phyloP scores from a whole-genome alignment of 1,140 invertebrate species.

The Zaprionus vittiger region DNA sequence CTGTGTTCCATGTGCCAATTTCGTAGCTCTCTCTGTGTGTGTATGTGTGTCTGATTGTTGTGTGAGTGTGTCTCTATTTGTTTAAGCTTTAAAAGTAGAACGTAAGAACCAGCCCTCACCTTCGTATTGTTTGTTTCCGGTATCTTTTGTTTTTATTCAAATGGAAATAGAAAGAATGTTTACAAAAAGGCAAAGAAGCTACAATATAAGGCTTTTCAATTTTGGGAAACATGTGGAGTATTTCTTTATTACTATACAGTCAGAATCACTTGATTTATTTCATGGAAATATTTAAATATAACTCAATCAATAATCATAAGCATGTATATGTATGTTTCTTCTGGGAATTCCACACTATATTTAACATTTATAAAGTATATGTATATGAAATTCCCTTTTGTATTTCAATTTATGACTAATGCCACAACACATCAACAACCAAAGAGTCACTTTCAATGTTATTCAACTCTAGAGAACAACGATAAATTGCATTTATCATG shows the following conservation, averaged over 20 bases:
- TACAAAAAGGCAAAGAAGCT: background rate
- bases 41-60: background rate
- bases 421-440: background rate
- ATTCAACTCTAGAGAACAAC: constrained; percentile 13
- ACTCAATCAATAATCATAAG: background rate
- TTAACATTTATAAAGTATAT: background rate
- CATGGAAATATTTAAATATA: background rate
- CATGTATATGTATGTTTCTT: background rate
- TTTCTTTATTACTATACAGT: background rate
- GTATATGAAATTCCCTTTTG: background rate
- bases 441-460: background rate
- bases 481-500: constrained; percentile 11
- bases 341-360: background rate
- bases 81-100: constrained; percentile 45
- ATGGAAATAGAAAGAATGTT: constrained; percentile 13
- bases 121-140: constrained; percentile 52
- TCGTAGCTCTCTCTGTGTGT: background rate
- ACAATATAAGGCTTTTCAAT: background rate
- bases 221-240: background rate
- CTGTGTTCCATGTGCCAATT: constrained; percentile 39
- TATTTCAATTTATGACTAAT: background rate
- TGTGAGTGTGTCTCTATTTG: constrained; percentile 24
- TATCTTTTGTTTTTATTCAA: constrained; percentile 41
- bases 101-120: constrained; percentile 54
- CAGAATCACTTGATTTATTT: background rate